These are phyloP conservation scores for Sander lucioperca DNA, from an alignment of 2,113 vertebrate species.

Conservation along the genomic window DNA sequence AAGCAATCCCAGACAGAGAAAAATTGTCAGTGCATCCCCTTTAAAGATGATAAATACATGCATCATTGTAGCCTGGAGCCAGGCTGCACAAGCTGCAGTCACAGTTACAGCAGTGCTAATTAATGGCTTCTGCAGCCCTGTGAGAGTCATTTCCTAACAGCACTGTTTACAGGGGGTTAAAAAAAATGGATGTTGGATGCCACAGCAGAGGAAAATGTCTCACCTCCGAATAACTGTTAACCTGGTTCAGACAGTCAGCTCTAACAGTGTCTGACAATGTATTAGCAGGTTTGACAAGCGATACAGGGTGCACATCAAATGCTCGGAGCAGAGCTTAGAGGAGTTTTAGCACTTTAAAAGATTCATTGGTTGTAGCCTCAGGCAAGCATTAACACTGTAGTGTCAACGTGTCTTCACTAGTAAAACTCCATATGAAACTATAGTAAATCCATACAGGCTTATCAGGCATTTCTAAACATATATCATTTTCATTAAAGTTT, in stretches of 20 bases:
- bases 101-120: neutral
- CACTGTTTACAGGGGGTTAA: neutral
- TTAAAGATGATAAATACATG: neutral
- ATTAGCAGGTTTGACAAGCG: constrained; percentile 32
- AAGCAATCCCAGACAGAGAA: too few species aligned
- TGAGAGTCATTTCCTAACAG: constrained; percentile 1
- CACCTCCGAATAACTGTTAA: constrained; percentile 29
- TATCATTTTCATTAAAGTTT: constrained; percentile 28
- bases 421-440: constrained; percentile 13
- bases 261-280: constrained; percentile 9
- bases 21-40: too few species aligned
- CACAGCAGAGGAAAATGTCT: neutral
- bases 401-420: constrained; percentile 21
- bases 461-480: constrained; percentile 27
- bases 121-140: constrained; percentile 1
- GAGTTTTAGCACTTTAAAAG: constrained; percentile 33
- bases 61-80: neutral
- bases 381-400: constrained; percentile 11
- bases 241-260: neutral
- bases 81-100: neutral
- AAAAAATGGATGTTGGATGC: constrained; percentile 4
- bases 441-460: neutral
- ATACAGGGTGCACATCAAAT: constrained; percentile 6
- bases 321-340: constrained; percentile 11
- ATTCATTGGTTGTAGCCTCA: constrained; percentile 4